Conservation (phyloP, 2,113 vertebrate genomes). For the Chaetorhynchus papuensis region DNA sequence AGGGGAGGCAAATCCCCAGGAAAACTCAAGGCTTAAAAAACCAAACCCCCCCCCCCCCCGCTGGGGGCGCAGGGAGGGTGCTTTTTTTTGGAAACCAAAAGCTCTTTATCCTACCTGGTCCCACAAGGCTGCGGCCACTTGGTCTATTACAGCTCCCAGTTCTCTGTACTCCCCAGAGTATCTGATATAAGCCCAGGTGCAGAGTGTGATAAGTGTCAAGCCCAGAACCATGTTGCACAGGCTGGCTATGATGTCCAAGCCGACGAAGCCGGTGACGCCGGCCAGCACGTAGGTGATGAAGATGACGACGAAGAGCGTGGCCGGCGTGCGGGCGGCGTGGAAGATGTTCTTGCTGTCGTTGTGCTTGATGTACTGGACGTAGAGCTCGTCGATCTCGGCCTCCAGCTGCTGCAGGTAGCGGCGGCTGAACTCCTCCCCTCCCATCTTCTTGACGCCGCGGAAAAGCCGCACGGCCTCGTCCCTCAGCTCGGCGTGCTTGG, state of each 20-base stretch:
- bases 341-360: constrained; percentile 99
- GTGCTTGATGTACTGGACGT: constrained; percentile 98
- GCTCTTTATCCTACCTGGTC: constrained; percentile 85
- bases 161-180: constrained; percentile 98
- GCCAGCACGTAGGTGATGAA: constrained; percentile 95
- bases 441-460: constrained; percentile 96
- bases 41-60: fast-evolving
- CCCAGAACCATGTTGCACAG: constrained; percentile 98
- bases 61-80: fast-evolving
- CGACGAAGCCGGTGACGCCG: constrained; percentile 93
- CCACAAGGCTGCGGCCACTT: constrained; percentile 97
- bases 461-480: constrained; percentile 91
- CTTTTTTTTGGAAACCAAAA: background rate
- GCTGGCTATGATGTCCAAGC: constrained; percentile 96
- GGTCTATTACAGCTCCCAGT: constrained; percentile 96
- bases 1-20: background rate
- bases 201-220: constrained; percentile 94
- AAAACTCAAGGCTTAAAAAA: background rate
- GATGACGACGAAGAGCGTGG: constrained; percentile 98
- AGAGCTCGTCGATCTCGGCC: constrained; percentile 92
- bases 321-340: constrained; percentile 95
- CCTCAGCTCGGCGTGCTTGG: constrained; percentile 79
- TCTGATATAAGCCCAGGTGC: constrained; percentile 98
- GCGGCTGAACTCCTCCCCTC: constrained; percentile 96
- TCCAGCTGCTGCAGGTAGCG: constrained; percentile 96